These are phyloP conservation scores for Eleginops maclovinus DNA, from an alignment of 2,113 vertebrate species.

Conservation along the genomic window DNA sequence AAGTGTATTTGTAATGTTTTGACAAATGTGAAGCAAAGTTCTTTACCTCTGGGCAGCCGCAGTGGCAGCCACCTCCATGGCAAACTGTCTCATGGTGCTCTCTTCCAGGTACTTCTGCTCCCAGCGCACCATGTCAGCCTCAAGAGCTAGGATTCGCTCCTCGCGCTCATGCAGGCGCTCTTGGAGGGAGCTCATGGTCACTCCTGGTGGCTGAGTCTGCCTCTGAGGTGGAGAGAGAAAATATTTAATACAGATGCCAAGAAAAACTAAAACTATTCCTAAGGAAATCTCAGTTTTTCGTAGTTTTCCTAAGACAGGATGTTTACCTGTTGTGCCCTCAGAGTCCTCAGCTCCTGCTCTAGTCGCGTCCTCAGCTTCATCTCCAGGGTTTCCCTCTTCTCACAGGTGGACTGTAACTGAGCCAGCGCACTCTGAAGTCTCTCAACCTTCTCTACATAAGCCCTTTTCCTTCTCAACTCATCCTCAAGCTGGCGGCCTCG, in stretches of 20 bases:
- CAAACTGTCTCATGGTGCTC: conserved; percentile 98
- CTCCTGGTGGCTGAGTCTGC: conserved; percentile 76
- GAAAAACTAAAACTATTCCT: too few species aligned
- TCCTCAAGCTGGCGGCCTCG: conserved; percentile 91
- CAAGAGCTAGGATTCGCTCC: conserved; percentile 94
- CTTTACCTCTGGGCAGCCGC: conserved; percentile 92
- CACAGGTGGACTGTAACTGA: conserved; percentile 96
- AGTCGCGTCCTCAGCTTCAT: conserved; percentile 92
- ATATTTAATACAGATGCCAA: neutral
- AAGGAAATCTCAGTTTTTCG: neutral
- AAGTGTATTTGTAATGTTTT: neutral
- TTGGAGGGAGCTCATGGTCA: conserved; percentile 88
- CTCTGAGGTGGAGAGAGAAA: conserved; percentile 80
- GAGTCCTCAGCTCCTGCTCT: conserved; percentile 95
- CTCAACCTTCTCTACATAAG: conserved; percentile 97
- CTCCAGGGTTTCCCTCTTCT: conserved; percentile 95
- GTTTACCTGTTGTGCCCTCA: conserved; percentile 94
- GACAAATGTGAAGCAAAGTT: neutral
- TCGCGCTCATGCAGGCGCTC: conserved; percentile 95
- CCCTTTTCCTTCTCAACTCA: conserved; percentile 92
- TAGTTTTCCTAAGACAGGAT: neutral
- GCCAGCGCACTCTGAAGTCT: conserved; percentile 93
- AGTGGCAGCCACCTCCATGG: conserved; percentile 96
- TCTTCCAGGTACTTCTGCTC: conserved; percentile 99
- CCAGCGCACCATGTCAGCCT: conserved; percentile 99